Base-by-base conservation (phyloP, 2,113 vertebrate species). In the Hippocampus abdominalis region DNA sequence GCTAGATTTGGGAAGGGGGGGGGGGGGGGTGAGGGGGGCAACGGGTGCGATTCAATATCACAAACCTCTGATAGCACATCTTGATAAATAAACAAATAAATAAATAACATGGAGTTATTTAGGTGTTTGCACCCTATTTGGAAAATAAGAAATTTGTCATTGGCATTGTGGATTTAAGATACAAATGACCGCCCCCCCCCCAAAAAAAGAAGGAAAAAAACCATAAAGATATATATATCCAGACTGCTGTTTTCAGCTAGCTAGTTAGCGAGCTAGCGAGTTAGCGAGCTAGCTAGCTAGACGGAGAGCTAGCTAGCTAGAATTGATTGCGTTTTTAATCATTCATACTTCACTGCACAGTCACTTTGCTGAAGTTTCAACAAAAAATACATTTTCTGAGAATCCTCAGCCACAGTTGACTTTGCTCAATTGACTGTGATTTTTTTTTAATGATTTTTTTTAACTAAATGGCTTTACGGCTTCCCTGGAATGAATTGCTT, bases 401-500 rank as follows among this genome's bases (percentile, higher is more conserved):
- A 62, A 48, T 15, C 68, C 21, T 29, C 49, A 64, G 44, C 76
- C 23, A 32, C 42, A 64, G 62, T 77, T 69, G 25, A 73, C 72
- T 62, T 71, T 21, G 57, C 48, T n/a, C 15, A 71, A 49, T 2
- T 57, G 23, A 21, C 20, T 15, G 21, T 48, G 66, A 70, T 70
- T 36, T 60, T 40, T 10, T 62, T 49, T 48, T 56, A 9, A 1
- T 54, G 6, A 7, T 57, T 60, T 54, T 54, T 49, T 57, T 57
- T 27, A 5, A 25, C 27, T 29, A 66, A 74, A 56, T 32, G 57
- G 32, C 69, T 71, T 71, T 32, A 59, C 54, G 42, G 53, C 16
- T 51, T 74, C 75, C 56, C 36, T 53, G 36, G 62, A 60, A 71
- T 23, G 25, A 74, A 79, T 68, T 70, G 74, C 63, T 72, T 74